Evolutionary conservation across 2,797 vertebrate genomes (phyloP), one percentile per base, ranked within the genome.

Genomic region (Lacerta viridis): DNA sequence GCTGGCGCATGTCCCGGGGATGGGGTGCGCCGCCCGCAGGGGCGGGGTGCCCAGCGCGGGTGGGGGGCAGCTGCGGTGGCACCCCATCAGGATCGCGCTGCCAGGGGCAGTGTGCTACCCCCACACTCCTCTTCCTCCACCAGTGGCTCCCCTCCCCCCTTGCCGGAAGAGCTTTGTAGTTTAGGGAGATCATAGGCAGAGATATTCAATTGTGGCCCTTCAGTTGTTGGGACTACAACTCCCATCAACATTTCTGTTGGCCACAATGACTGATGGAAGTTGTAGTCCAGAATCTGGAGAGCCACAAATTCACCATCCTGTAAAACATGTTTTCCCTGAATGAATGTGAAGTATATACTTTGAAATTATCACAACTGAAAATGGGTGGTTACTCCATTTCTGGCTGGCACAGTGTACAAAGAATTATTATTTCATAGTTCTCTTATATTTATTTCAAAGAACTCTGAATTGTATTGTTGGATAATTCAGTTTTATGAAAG

Each of bases 401-500:
- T 23, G 74, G 69, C 7, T 27, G 5, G 9, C n/a, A 8, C 50
- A 5, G 50, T 85, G 89, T 82, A 68, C 18, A 2, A 61, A 33
- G 76, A 74, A 81, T 20, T 43, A 23, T 66, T 5, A 50, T 9
- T 74, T 36, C 87, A 66, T 69, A 0, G 0, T 87, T 13, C 74
- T 75, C 83, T 87, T 27, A 71, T 10, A 33, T 82, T 90, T 89
- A 41, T 80, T 80, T 72, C 88, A 79, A 68, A 78, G 66, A 74
- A 86, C 43, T 79, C 77, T 36, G n/a, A 36, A 74, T 4, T 71
- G 13, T 80, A 81, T 72, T 83, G 88, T 88, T 89, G 68, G 43
- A 18, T 69, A 36, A 89, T 69, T 64, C 78, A 3, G 0, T 4
- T 59, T 89, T 84, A 90, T 55, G 78, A 89, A 94, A 94, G 88